phyloP scores from a whole-genome alignment of 1,140 invertebrate genomes.

The Copidosoma floridanum region DNA sequence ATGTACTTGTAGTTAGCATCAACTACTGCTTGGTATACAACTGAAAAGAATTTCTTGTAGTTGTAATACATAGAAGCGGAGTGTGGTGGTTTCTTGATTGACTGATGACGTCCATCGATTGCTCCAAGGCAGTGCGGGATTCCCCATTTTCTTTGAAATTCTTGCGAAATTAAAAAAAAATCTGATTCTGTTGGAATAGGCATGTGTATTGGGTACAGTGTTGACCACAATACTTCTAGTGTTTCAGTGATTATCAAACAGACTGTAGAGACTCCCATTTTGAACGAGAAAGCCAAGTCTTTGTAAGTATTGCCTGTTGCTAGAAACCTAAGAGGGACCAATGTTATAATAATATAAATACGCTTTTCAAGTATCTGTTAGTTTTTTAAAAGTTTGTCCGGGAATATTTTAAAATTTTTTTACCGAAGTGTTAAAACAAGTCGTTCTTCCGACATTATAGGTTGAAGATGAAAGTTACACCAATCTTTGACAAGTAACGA shows the following conservation, averaged over 20 bases:
- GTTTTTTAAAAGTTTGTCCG: no score
- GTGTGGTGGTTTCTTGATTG: conserved; percentile 42
- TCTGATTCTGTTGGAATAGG: neutral
- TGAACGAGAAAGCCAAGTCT: neutral
- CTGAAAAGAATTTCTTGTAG: conserved; percentile 52
- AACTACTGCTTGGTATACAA: conserved; percentile 54
- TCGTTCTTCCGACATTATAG: neutral
- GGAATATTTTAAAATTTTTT: no score
- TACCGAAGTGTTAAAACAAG: neutral
- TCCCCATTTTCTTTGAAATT: neutral
- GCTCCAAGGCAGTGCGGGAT: conserved; percentile 42
- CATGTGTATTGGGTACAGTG: neutral
- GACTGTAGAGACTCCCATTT: neutral
- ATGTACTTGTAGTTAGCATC: conserved; percentile 55
- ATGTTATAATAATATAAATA: neutral
- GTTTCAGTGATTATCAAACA: neutral
- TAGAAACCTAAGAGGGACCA: neutral
- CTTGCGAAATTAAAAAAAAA: neutral
- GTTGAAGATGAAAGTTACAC: neutral
- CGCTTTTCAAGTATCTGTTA: no score
- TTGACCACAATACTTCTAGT: neutral
- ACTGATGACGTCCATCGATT: conserved; percentile 50
- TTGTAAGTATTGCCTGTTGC: neutral
- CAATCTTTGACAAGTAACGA: neutral
- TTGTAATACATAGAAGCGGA: conserved; percentile 49